Base-by-base conservation (phyloP, 2,888 invertebrate species). In the Ypsolopha scabrella region DNA sequence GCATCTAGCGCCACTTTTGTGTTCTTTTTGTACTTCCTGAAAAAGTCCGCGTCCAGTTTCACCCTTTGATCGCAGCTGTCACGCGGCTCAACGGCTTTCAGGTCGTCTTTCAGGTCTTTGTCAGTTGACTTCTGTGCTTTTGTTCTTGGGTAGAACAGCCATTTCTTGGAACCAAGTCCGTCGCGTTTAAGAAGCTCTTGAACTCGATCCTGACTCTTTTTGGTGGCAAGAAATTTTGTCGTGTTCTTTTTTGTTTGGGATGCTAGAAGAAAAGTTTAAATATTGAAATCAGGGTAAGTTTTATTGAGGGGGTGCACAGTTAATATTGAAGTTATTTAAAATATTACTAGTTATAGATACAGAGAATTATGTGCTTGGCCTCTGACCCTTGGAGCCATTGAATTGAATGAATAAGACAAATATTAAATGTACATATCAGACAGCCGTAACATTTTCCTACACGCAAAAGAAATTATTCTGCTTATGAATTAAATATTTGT, bases 111-210 rank as follows among this genome's bases (percentile, higher is more conserved):
- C 24, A 24, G 4, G 24, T 24, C 24, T 11, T 47, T 47, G 2
- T n/a, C 2, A 10, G 34, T 34, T 24, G 47, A 10, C 36, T 43
- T 37, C 43, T 43, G 8, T 48, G 13, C 7, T 10, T 34, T 13
- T 0, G 57, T 33, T 9, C 83, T 65, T 0, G 85, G 85, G 52
- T 86, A 86, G 57, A 85, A 81, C 41, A 76, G 54, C 85, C 85
- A 85, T 4, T 69, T 62, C 51, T 85, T 86, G 2, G 85, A 83
- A 0, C 85, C 85, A 0, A 82, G 66, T 0, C 83, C 77, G 52
- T 86, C 85, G 8, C 69, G 72, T 56, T 85, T 82, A n/a, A 85
- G 60, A 0, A 77, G 55, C 62, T 83, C 81, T 43, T 82, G 73
- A 9, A 86, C 62, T 0, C 72, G 72, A 41, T 85, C 80, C 56